Percentiles rank a stretch among this genome's conserved stretches.
These are phyloP conservation scores for Charaxes varanes DNA, from an alignment of 1,140 invertebrate genomes.

Conservation along the genomic window DNA sequence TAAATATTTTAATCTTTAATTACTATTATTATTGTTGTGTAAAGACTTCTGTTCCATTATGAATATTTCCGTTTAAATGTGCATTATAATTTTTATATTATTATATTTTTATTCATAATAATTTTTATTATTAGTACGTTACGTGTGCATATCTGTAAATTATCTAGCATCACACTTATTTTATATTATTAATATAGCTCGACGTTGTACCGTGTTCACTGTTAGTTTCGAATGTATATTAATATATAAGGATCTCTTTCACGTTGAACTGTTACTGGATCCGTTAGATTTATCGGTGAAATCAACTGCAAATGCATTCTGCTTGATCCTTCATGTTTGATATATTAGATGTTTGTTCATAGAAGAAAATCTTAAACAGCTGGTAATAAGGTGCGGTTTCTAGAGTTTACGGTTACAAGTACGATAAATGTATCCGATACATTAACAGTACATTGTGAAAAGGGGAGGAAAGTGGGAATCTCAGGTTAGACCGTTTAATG, in stretches of 20 bases:
- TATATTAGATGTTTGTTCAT: no score
- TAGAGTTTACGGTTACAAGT: no score
- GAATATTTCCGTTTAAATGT: constrained; percentile 30
- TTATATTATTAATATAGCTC: constrained; percentile 13
- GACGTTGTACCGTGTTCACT: constrained; percentile 9
- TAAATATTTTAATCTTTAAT: constrained; percentile 54
- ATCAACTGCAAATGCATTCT: no score
- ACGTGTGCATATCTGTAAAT: constrained; percentile 7
- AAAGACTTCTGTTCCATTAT: constrained; percentile 54
- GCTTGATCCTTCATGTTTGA: no score
- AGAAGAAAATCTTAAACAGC: no score
- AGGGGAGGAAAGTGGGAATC: no score
- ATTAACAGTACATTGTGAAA: no score
- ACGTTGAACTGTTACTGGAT: no score
- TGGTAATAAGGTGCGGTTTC: no score
- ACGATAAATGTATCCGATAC: no score
- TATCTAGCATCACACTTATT: constrained; percentile 14
- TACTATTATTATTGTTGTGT: constrained; percentile 58
- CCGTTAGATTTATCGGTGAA: no score
- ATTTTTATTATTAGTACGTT: constrained; percentile 2
- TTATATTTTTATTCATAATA: not conserved
- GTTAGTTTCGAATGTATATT: constrained; percentile 17
- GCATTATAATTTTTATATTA: constrained; percentile 17
- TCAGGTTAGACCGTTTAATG: constrained; percentile 26
- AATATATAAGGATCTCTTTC: no score